Evolutionary conservation across 2,113 vertebrate genomes (phyloP).

Genomic region (Nesospiza acunhae): DNA sequence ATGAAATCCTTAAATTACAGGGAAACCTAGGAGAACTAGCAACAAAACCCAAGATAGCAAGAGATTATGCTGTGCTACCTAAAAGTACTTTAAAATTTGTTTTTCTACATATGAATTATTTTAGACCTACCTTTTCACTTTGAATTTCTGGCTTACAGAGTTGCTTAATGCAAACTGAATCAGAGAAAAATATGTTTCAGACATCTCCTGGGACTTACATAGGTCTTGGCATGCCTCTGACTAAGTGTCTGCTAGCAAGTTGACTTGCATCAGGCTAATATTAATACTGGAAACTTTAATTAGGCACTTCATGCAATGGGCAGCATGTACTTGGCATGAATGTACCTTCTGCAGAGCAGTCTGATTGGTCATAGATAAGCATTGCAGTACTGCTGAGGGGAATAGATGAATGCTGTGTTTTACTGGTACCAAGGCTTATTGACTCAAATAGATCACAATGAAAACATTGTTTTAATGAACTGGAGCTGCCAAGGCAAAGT

Average conservation of each 20-base stretch:
- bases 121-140: background rate
- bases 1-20: background rate
- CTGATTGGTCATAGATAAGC: background rate
- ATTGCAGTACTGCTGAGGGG: background rate
- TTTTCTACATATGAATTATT: background rate
- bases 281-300: constrained; percentile 20
- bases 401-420: background rate
- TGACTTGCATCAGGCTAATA: background rate
- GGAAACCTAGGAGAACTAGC: background rate
- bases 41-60: background rate
- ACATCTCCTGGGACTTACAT: background rate
- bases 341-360: background rate
- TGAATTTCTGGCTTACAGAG: background rate
- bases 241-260: background rate
- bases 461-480: background rate
- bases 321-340: background rate
- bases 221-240: background rate
- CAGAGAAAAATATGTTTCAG: background rate
- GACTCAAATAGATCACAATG: background rate
- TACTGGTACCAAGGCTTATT: background rate
- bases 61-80: background rate
- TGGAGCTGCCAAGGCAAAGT: background rate
- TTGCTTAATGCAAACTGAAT: background rate
- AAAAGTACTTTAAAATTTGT: background rate
- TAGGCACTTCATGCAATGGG: background rate